These are phyloP conservation scores for Chaenocephalus aceratus DNA, from an alignment of 2,113 vertebrate species.

Conservation along the genomic window DNA sequence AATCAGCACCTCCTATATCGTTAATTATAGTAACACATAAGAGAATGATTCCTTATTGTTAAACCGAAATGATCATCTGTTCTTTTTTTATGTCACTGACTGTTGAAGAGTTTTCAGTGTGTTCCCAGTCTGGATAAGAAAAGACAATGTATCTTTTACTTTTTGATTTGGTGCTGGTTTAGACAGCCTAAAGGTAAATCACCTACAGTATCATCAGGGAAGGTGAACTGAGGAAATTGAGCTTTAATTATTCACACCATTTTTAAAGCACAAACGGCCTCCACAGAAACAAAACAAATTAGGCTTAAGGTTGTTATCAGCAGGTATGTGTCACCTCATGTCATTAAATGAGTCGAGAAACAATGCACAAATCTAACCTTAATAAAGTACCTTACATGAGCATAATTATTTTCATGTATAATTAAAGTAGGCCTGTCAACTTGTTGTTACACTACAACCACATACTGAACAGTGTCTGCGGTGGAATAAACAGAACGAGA, in stretches of 20 bases:
- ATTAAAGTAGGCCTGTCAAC: constrained; percentile 29
- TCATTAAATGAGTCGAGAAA: constrained; percentile 19
- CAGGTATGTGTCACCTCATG: not conserved
- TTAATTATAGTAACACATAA: too few species aligned
- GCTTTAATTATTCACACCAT: constrained; percentile 70
- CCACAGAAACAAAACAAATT: constrained; percentile 26
- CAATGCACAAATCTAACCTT: not conserved
- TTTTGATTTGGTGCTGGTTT: constrained; percentile 26
- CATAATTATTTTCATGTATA: constrained; percentile 22
- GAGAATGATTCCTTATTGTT: not conserved
- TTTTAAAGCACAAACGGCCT: constrained; percentile 37
- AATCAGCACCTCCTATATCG: too few species aligned
- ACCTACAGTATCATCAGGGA: constrained; percentile 24
- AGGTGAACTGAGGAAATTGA: constrained; percentile 52
- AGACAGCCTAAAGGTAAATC: constrained; percentile 42
- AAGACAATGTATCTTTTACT: not conserved
- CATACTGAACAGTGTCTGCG: not conserved
- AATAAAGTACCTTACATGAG: constrained; percentile 14
- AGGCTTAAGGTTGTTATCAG: constrained; percentile 42
- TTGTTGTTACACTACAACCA: constrained; percentile 18
- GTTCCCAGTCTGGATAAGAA: not conserved
- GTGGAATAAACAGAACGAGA: constrained; percentile 20
- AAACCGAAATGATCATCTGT: not conserved
- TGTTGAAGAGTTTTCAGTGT: too few species aligned
- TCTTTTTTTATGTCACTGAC: not conserved